Base-by-base conservation (phyloP, 2,113 vertebrate species). In the Syngnathus typhle region DNA sequence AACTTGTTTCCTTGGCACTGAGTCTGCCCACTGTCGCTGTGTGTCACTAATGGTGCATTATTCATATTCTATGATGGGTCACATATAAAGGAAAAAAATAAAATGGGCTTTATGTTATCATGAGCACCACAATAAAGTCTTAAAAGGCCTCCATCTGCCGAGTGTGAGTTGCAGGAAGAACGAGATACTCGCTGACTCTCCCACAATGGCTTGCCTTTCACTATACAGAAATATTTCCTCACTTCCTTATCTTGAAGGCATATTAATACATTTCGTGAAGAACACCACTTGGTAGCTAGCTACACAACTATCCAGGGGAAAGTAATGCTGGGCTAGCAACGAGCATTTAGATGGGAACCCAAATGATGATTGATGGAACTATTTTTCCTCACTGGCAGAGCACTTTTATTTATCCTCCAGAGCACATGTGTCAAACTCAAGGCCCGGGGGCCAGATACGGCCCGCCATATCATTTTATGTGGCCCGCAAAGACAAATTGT, bases 91-190 rank as follows among this genome's bases (percentile, higher is more conserved):
- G n/a, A 9, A 18, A 21, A 54, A 54, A 52, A 54, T 54, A 54
- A 23, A 54, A 21, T 23, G 10, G 21, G 4, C 23, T 21, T 54
- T 54, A 21, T 54, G 8, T 54, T 21, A 6, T 15, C 43, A 46
- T 46, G 4, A 13, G 13, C 43, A 46, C 12, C 2, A 15, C 43
- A 46, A 46, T 46, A 46, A 46, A 44, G 12, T 15, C 12, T 46
- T 46, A 46, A 46, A 15, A 83, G 74, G 72, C 78, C 75, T 66
- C 89, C 88, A 87, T 87, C 87, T 91, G 89, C 82, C 79, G 71
- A 81, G 73, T 70, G 7, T 32, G 4, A 51, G 65, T 44, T 77
- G 78, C 69, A 75, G 69, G 67, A 27, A 68, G 79, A 68, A 59
- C 76, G 65, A 70, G 63, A 71, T 75, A 55, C 27, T 32, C 3